Base-by-base conservation (phyloP, 92 coral and sea anemone species). In the Siderastrea radians region DNA sequence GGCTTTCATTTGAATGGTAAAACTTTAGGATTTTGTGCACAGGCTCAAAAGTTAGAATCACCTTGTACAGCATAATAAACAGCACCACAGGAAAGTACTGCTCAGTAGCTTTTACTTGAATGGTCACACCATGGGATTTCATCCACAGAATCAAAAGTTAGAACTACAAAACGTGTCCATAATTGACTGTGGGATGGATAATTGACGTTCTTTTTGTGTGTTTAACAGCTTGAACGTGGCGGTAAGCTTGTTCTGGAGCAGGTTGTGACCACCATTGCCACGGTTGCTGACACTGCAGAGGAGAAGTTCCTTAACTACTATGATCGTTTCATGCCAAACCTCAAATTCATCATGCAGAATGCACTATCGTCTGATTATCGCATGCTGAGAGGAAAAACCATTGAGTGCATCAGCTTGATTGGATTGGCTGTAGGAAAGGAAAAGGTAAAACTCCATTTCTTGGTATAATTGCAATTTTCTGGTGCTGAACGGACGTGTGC, bases 361-460 rank as follows among this genome's bases (percentile, higher is more conserved):
- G 98, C 99, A 14, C 86, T 91, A 38, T 92, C 98, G 15, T 91
- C 91, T 70, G 99, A 97, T 58, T 94, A 93, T 71, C 90, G 99
- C 59, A 83, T 97, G 83, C 93, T 97, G 43, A 85, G 99, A 47
- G 99, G 99, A 19, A 97, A 97, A 77, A 97, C 99, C 49, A 95
- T 97, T 50, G 99, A 97, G 66, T 97, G 99, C 75, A 97, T 97
- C 91, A 97, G 99, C 75, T 89, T 97, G 79, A 97, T 97, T 90
- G 99, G 99, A 12, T 83, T 97, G 88, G 99, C 99, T 63, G 99
- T 97, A 44, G 99, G 99, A 26, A 96, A 97, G 79, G 99, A 97
- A 14, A 97, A 92, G 88, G 99, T 96, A 7, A 59, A 81, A 60
- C 43, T 38, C 14, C 2, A 7, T 52, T 12, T 51, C 38, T 26